A percentile compares a stretch with the other conserved stretches of the same genome.
phyloP scores from a whole-genome alignment of 1,140 invertebrate species.

The Chironomus tepperi region DNA sequence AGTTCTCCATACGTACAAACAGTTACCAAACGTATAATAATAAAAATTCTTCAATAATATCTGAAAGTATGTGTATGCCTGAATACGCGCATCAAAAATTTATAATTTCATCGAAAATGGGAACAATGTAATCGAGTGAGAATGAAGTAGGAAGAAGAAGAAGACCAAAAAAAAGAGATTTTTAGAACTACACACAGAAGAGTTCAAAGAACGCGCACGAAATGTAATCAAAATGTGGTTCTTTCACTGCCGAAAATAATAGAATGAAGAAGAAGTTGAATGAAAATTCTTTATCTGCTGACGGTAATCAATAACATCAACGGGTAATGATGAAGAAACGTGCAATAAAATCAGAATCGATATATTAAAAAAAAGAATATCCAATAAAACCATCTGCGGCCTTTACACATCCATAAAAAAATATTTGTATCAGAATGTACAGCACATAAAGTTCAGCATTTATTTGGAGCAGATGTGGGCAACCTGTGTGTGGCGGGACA shows the following conservation, averaged over 20 bases:
- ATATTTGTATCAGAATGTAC: background rate
- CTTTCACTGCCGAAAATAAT: background rate
- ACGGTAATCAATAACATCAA: slow-evolving; percentile 5
- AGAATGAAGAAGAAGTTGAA: background rate
- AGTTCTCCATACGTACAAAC: too few relatives aligned
- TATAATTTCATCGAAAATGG: too few relatives aligned
- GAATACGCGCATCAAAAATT: too few relatives aligned
- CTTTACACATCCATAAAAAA: slow-evolving; percentile 1
- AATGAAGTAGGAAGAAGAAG: background rate
- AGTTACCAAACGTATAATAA: too few relatives aligned
- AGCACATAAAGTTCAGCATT: too few relatives aligned
- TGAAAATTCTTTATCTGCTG: background rate
- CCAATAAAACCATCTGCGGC: slow-evolving; percentile 19
- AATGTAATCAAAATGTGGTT: background rate
- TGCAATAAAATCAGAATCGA: slow-evolving; percentile 18
- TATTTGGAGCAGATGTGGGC: too few relatives aligned
- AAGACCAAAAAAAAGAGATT: background rate
- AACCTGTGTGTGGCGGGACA: too few relatives aligned
- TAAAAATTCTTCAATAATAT: too few relatives aligned
- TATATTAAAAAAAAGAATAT: slow-evolving; percentile 8
- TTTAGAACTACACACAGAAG: background rate
- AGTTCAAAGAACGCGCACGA: slow-evolving; percentile 5
- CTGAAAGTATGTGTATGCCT: too few relatives aligned
- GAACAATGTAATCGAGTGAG: too few relatives aligned
- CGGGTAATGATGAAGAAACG: background rate